These are phyloP conservation scores for Heliconius himera DNA, from an alignment of 1,140 invertebrate species.

Conservation along the genomic window DNA sequence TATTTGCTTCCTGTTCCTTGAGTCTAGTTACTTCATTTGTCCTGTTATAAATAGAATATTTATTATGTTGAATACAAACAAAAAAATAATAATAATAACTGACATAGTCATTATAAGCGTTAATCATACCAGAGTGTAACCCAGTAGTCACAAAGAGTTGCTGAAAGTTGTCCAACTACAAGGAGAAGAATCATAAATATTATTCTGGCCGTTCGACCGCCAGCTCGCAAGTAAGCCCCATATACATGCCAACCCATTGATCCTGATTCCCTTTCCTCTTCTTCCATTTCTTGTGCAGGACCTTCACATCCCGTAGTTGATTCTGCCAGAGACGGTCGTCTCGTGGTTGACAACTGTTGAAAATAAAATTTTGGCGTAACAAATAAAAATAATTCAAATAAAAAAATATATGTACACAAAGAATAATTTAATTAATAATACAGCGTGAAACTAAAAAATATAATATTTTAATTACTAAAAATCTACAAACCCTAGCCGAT, in stretches of 20 bases:
- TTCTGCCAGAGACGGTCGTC: conserved; percentile 65
- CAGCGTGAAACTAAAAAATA: neutral
- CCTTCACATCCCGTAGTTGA: conserved; percentile 62
- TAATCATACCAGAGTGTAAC: conserved; percentile 78
- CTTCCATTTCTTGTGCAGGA: conserved; percentile 75
- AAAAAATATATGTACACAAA: neutral
- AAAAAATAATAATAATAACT: neutral
- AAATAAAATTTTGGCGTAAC: neutral
- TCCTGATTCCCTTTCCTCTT: conserved; percentile 79
- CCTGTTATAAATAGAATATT: conserved; percentile 47
- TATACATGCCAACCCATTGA: conserved; percentile 79
- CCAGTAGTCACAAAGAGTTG: conserved; percentile 80
- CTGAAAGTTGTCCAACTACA: conserved; percentile 76
- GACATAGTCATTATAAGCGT: neutral
- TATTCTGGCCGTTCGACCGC: conserved; percentile 60
- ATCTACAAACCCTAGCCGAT: conserved; percentile 64
- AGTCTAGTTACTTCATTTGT: conserved; percentile 72
- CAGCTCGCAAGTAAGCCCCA: conserved; percentile 72
- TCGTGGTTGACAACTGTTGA: conserved; percentile 64
- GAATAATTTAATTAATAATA: neutral
- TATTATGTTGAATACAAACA: neutral
- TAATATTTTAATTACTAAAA: neutral
- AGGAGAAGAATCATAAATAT: conserved; percentile 74
- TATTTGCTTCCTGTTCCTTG: conserved; percentile 67
- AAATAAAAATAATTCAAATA: neutral